Percentiles rank a stretch among this genome's conserved stretches.
Evolutionary conservation across 2,113 vertebrate species (phyloP).

Genomic region (Aleadryas rufinucha): DNA sequence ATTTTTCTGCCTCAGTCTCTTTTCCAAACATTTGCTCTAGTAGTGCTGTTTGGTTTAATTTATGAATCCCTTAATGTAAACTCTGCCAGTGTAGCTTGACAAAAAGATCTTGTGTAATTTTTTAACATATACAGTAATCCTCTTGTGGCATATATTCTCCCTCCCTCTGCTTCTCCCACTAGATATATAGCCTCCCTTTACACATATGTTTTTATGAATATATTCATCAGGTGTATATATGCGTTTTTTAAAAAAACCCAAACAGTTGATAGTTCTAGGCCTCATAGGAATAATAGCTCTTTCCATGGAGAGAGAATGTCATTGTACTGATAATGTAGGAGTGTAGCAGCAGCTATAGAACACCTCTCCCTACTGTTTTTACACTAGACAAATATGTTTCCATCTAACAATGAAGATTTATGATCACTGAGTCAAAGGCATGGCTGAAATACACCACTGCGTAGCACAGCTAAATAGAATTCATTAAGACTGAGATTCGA

Average conservation of each 20-base stretch:
- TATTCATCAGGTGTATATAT: background rate
- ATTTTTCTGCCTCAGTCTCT: background rate
- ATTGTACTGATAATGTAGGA: background rate
- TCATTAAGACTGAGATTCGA: background rate
- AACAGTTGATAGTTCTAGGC: background rate
- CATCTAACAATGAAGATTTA: background rate
- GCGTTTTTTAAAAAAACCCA: fast-evolving
- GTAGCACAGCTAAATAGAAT: background rate
- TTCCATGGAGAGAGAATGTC: background rate
- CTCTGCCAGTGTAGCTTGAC: background rate
- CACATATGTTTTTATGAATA: background rate
- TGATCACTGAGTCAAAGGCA: background rate
- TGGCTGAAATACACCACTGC: background rate
- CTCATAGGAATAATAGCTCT: background rate
- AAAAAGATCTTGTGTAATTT: background rate
- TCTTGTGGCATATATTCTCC: background rate
- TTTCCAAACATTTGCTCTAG: background rate
- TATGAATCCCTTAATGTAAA: background rate
- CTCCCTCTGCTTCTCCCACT: background rate
- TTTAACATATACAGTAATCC: background rate
- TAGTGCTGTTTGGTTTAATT: background rate
- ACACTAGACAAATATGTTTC: background rate
- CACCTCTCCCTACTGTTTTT: background rate
- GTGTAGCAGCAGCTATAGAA: background rate
- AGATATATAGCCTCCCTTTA: background rate